A percentile compares a stretch with the other conserved stretches of the same genome.
Conservation (phyloP, 2,797 vertebrate genomes). For the Garrulus glandarius region DNA sequence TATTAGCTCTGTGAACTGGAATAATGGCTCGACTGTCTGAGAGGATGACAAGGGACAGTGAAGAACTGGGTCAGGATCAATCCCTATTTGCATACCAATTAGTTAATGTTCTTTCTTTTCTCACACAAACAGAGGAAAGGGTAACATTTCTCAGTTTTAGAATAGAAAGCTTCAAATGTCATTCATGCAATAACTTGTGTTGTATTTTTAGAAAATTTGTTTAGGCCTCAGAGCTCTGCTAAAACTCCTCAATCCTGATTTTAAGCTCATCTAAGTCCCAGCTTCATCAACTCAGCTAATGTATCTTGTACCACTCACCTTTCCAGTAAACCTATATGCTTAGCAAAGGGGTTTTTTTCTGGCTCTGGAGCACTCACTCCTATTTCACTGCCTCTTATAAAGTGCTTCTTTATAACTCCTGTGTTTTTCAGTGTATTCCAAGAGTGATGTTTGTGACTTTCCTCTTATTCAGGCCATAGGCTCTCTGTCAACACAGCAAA, state of each 20-base stretch:
- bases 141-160: not conserved
- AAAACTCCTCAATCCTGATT: not conserved
- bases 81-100: slow-evolving; percentile 66
- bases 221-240: not conserved
- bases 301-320: not conserved
- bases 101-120: slow-evolving; percentile 6
- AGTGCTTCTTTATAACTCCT: not conserved
- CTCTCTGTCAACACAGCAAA: not conserved
- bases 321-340: not conserved
- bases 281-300: not conserved
- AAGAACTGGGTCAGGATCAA: slow-evolving; percentile 58
- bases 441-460: not conserved
- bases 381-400: not conserved
- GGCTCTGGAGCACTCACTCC: not conserved
- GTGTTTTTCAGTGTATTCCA: not conserved
- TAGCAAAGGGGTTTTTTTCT: not conserved
- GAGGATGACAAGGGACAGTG: slow-evolving; percentile 25
- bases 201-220: not conserved
- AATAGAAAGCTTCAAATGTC: not conserved
- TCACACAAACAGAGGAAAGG: not conserved
- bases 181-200: not conserved
- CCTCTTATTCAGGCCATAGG: not conserved
- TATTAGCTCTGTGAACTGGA: slow-evolving; percentile 39
- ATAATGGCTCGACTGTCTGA: slow-evolving; percentile 34
- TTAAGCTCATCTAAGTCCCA: not conserved